phyloP scores from a whole-genome alignment of 2,113 vertebrate genomes.

The Elachura formosa region DNA sequence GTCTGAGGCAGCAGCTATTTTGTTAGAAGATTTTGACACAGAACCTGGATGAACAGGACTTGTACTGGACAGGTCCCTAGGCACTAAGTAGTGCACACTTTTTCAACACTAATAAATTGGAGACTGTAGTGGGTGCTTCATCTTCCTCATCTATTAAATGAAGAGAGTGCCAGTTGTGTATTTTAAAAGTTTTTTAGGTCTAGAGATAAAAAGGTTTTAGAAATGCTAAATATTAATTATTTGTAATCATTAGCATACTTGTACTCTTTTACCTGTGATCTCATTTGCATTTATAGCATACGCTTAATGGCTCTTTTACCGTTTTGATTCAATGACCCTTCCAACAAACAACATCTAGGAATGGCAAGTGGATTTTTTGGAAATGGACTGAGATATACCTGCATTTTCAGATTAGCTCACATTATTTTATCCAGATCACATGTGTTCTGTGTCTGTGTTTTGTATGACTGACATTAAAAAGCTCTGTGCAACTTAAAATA shows the following conservation, averaged over 20 bases:
- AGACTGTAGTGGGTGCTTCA: background rate
- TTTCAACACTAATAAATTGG: background rate
- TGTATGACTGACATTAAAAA: background rate
- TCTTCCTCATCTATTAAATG: background rate
- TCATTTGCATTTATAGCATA: background rate
- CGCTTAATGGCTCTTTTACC: background rate
- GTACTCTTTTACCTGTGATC: background rate
- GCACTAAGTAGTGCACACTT: background rate
- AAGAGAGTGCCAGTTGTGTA: background rate
- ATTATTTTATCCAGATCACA: background rate
- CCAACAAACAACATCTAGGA: background rate
- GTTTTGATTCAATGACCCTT: background rate
- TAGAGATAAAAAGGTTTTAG: constrained; percentile 44
- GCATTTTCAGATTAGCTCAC: background rate
- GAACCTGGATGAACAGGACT: background rate
- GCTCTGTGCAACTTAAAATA: background rate
- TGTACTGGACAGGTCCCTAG: background rate
- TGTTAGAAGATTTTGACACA: background rate
- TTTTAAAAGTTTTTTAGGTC: background rate
- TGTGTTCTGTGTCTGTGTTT: background rate
- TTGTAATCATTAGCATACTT: constrained; percentile 30
- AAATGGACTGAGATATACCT: background rate
- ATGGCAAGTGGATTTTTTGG: background rate
- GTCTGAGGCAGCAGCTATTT: background rate
- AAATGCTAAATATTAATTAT: constrained; percentile 52